Conservation (phyloP, 2,113 vertebrate genomes). For the Channa argus region DNA sequence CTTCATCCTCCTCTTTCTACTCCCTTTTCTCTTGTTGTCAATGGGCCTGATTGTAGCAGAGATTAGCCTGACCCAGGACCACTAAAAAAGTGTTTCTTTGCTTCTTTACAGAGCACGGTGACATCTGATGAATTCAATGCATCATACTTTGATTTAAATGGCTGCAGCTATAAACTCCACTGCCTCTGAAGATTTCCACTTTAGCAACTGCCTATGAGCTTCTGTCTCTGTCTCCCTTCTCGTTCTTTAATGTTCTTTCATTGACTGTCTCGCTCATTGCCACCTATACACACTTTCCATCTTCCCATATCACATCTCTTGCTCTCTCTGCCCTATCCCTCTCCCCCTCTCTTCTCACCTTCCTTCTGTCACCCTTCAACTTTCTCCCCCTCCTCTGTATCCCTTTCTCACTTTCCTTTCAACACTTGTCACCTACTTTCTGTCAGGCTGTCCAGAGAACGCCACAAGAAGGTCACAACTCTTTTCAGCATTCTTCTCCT, state of each 20-base stretch:
- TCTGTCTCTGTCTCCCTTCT: slow-evolving; percentile 9
- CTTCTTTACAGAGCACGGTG: slow-evolving; percentile 27
- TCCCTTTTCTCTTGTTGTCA: slow-evolving; percentile 20
- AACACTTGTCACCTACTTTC: slow-evolving; percentile 79
- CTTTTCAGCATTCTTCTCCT: slow-evolving; percentile 47
- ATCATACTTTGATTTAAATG: slow-evolving; percentile 35
- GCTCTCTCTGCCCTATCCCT: slow-evolving; percentile 16
- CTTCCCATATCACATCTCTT: slow-evolving; percentile 44
- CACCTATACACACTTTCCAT: slow-evolving; percentile 41
- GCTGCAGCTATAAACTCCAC: slow-evolving; percentile 36
- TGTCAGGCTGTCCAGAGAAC: slow-evolving; percentile 71
- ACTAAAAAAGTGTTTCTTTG: slow-evolving; percentile 10
- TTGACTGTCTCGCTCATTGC: slow-evolving; percentile 45
- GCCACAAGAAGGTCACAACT: slow-evolving; percentile 69
- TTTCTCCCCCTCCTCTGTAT: slow-evolving; percentile 34
- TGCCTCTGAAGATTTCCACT: slow-evolving; percentile 43
- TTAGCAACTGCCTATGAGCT: slow-evolving; percentile 26
- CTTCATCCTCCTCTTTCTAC: slow-evolving; percentile 6
- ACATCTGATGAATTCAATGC: slow-evolving; percentile 41
- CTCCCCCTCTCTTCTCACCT: slow-evolving; percentile 45
- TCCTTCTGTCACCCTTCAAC: slow-evolving; percentile 49
- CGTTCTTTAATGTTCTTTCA: slow-evolving; percentile 44
- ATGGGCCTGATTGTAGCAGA: slow-evolving; percentile 42
- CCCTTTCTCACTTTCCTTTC: slow-evolving; percentile 71
- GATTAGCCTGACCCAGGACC: slow-evolving; percentile 15